phyloP scores from a whole-genome alignment of 2,113 vertebrate genomes.

The Zosterops lateralis region DNA sequence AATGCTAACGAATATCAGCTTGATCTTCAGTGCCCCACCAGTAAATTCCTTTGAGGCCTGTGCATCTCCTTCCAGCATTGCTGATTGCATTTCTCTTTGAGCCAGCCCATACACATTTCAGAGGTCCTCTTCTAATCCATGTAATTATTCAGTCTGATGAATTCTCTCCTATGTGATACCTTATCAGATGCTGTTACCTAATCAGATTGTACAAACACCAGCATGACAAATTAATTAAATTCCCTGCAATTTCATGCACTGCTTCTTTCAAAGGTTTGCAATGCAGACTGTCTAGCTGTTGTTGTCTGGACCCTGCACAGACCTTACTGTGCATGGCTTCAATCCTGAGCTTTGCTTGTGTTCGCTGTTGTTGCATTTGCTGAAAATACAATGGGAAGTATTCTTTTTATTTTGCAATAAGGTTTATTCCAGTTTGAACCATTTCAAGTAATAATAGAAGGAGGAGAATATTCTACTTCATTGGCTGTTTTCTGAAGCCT shows the following conservation, averaged over 20 bases:
- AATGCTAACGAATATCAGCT: conserved; percentile 5
- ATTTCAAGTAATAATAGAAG: neutral
- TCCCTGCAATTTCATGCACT: conserved; percentile 45
- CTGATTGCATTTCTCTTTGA: conserved; percentile 24
- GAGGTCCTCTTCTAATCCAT: conserved; percentile 56
- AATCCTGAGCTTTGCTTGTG: neutral
- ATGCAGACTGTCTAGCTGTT: neutral
- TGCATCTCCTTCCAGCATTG: neutral
- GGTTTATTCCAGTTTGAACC: neutral
- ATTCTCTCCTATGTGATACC: conserved; percentile 25
- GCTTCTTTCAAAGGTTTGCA: conserved; percentile 33
- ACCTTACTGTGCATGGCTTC: neutral
- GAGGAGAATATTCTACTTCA: neutral
- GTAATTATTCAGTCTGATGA: conserved; percentile 60
- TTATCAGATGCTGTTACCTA: conserved; percentile 56
- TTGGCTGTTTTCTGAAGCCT: neutral
- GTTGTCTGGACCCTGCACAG: neutral
- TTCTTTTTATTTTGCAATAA: neutral
- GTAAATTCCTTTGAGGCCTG: neutral
- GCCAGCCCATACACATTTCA: neutral
- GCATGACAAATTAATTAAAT: conserved; percentile 56
- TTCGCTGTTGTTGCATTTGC: neutral
- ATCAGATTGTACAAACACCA: conserved; percentile 48
- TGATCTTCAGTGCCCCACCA: neutral
- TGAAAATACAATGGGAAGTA: neutral